Conservation (phyloP, 2,113 vertebrate genomes). For the Passer domesticus region DNA sequence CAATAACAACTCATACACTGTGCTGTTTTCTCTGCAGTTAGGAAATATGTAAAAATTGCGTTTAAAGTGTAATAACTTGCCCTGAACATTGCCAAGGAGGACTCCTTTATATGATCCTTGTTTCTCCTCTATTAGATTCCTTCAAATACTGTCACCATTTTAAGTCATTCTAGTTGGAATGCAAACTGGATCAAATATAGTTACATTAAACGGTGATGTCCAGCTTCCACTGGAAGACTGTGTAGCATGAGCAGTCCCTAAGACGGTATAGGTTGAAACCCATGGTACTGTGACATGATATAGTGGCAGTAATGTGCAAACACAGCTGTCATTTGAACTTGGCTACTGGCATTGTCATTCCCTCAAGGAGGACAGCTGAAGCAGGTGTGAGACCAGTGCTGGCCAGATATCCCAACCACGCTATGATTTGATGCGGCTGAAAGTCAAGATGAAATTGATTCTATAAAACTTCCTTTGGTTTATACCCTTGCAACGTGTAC, state of each 20-base stretch:
- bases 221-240: background rate
- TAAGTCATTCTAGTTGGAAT: background rate
- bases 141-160: background rate
- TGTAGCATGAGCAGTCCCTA: fast-evolving
- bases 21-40: background rate
- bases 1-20: background rate
- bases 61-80: background rate
- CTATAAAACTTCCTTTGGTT: background rate
- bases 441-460: background rate
- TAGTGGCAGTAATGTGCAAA: background rate
- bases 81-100: background rate
- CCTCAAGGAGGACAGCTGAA: background rate
- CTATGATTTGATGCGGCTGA: background rate
- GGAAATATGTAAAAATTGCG: background rate
- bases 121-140: background rate
- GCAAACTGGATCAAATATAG: background rate
- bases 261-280: background rate
- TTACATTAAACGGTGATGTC: background rate
- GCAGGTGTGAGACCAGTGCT: background rate
- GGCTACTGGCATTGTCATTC: background rate
- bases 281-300: fast-evolving
- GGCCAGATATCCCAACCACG: background rate
- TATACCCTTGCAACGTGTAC: background rate
- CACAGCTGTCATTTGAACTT: fast-evolving
- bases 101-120: background rate